phyloP scores from a whole-genome alignment of 1,140 invertebrate species.

The Lepidurus arcticus region DNA sequence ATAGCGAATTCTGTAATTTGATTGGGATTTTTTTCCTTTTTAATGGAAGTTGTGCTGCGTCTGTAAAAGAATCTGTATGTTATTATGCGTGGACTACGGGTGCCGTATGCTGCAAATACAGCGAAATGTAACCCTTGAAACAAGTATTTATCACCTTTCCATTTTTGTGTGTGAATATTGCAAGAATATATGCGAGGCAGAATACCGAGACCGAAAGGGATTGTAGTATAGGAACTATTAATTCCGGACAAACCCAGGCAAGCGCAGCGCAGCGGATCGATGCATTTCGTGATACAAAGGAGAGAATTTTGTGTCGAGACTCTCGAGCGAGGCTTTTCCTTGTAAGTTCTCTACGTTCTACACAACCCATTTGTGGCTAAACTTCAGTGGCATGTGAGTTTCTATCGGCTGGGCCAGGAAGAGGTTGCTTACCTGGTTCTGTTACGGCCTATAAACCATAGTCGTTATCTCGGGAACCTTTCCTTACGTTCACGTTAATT shows the following conservation, averaged over 20 bases:
- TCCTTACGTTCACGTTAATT: not conserved
- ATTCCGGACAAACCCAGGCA: slow-evolving; percentile 8
- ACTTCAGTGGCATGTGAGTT: not conserved
- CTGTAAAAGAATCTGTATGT: not conserved
- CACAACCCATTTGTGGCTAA: not conserved
- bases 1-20: no score
- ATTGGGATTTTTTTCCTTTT: no score
- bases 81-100: not conserved
- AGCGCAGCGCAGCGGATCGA: slow-evolving; percentile 20
- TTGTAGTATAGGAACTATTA: not conserved
- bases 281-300: slow-evolving; percentile 11
- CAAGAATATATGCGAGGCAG: no score
- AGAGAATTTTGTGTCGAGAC: not conserved
- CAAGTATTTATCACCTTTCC: not conserved
- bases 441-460: no score
- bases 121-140: not conserved
- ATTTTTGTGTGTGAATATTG: not conserved
- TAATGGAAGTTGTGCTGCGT: not conserved
- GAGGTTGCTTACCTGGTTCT: not conserved
- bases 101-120: not conserved
- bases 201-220: no score
- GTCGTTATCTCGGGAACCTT: no score
- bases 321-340: not conserved
- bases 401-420: not conserved
- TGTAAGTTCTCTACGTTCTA: not conserved